Base-by-base conservation (phyloP, 2,113 vertebrate species). In the Cyphomyrus plagiostoma region DNA sequence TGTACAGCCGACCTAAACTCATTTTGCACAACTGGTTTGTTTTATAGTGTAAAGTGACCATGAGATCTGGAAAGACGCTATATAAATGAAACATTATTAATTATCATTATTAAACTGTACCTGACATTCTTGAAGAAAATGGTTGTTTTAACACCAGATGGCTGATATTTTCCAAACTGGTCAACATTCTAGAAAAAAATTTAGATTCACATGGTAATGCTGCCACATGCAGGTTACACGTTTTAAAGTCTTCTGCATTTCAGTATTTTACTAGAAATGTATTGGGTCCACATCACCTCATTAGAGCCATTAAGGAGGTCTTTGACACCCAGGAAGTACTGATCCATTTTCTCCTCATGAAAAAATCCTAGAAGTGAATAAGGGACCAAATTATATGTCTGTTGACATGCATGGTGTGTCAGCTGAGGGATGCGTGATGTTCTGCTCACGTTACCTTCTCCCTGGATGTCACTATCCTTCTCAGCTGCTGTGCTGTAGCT, bases 121-220 rank as follows among this genome's bases (percentile, higher is more conserved):
- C 92, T 94, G 17, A 89, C 1, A 42, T 85, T 62, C 8, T 90
- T 91, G 23, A 50, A 89, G 46, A n/a, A 85, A 85, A 91, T 83
- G 39, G 83, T 91, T n/a, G 95, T 52, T 42, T 53, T 91, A 30
- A 94, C 93, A 48, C 93, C 91, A 21, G 87, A 92, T 1, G 88
- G 48, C 6, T 88, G 45, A 89, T 94, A 92, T 52, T 92, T 94
- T 86, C 94, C 91, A 93, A 95, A 94, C 62, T 84, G 53, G 91
- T 89, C 88, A 88, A 94, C 53, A 0, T 66, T 42, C 94, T 95
- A 56, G 39, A 82, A 90, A 42, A 53, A 42, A 53, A 74, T 26
- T 4, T 13, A 42, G 91, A 88, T 23, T 66, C 8, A 3, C 86
- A n/a, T 46, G 49, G 6, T 21, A 9, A 26, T 90, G 89, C 86